A percentile compares a stretch with the other conserved stretches of the same genome.
phyloP scores from a whole-genome alignment of 2,888 invertebrate species.

The Habrosyne pyritoides region DNA sequence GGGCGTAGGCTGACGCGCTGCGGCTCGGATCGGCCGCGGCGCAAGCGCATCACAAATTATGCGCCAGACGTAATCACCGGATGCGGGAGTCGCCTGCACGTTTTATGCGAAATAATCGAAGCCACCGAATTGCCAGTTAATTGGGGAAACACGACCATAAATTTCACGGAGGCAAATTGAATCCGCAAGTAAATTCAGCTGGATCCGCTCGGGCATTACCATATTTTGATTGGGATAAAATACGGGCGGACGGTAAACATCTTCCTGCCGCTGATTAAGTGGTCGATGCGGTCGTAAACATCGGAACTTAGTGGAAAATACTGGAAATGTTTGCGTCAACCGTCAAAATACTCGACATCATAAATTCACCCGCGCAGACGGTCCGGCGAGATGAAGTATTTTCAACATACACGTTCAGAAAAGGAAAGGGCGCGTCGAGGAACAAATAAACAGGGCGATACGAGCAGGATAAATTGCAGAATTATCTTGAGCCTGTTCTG shows the following conservation, averaged over 20 bases:
- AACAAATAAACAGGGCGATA: conserved; percentile 48
- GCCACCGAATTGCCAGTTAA: conserved; percentile 83
- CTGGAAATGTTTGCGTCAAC: conserved; percentile 55
- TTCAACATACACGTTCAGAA: conserved; percentile 20
- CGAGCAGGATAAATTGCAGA: conserved; percentile 57
- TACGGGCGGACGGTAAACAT: conserved; percentile 65
- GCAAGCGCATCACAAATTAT: conserved; percentile 80
- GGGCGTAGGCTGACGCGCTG: conserved; percentile 35
- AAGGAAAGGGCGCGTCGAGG: conserved; percentile 44
- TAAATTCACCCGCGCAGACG: conserved; percentile 46
- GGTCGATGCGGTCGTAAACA: conserved; percentile 63
- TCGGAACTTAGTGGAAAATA: conserved; percentile 48
- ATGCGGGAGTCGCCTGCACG: conserved; percentile 82
- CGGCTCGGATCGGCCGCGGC: conserved; percentile 53
- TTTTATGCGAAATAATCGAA: conserved; percentile 81
- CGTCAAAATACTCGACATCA: conserved; percentile 36
- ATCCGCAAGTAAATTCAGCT: conserved; percentile 59
- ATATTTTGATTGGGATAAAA: conserved; percentile 78
- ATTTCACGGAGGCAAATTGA: conserved; percentile 76
- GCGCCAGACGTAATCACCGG: conserved; percentile 78
- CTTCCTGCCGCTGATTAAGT: conserved; percentile 72
- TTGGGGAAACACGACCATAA: conserved; percentile 78
- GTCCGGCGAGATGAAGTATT: conserved; percentile 42
- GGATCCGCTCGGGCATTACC: conserved; percentile 59
- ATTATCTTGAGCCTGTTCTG: conserved; percentile 60